Conservation (phyloP, 1,140 invertebrate species). For the Wasmannia auropunctata region DNA sequence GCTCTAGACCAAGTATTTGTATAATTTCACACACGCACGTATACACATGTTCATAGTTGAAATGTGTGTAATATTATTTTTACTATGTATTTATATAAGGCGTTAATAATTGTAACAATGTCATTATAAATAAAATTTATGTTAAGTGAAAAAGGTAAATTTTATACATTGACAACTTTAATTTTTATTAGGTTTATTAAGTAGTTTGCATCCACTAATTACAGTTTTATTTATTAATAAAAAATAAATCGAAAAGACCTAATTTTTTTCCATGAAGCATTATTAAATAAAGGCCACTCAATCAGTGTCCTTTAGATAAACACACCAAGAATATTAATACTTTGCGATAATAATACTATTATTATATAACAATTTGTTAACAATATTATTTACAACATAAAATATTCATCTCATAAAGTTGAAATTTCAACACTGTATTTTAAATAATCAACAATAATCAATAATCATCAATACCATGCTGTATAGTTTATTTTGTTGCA, state of each 20-base stretch:
- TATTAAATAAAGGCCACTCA: not conserved
- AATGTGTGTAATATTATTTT: slow-evolving; percentile 57
- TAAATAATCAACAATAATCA: not conserved
- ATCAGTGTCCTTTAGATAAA: not conserved
- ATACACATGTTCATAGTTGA: not conserved
- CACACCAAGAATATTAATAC: not conserved
- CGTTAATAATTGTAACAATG: slow-evolving; percentile 47
- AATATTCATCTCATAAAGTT: slow-evolving; percentile 33
- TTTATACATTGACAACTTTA: not conserved
- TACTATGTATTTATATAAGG: slow-evolving; percentile 62
- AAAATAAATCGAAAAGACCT: not conserved
- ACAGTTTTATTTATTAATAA: not conserved
- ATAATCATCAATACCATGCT: slow-evolving; percentile 8
- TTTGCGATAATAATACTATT: not conserved
- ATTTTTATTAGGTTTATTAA: not conserved
- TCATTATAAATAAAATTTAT: slow-evolving; percentile 29
- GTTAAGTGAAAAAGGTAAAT: slow-evolving; percentile 59
- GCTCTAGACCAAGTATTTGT: not conserved
- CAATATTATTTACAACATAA: slow-evolving; percentile 43
- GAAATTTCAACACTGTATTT: not conserved
- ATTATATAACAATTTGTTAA: slow-evolving; percentile 28
- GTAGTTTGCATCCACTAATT: not conserved
- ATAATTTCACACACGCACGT: not conserved
- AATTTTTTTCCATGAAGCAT: not conserved
- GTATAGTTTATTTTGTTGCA: slow-evolving; percentile 11